phyloP scores from a whole-genome alignment of 2,113 vertebrate species.

The Megatriorchis doriae region DNA sequence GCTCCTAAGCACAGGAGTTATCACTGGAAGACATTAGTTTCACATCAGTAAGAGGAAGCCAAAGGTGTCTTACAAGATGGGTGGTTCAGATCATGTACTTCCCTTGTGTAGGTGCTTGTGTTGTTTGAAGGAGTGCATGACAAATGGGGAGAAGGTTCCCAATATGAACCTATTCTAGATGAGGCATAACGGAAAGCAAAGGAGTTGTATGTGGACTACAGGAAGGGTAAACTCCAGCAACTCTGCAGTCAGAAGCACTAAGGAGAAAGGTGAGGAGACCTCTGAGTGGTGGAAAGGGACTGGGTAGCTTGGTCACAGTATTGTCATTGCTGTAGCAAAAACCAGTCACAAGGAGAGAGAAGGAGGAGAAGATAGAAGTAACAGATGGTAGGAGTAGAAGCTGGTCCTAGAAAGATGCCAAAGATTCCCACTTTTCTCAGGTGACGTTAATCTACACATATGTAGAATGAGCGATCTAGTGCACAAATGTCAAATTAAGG shows the following conservation, averaged over 20 bases:
- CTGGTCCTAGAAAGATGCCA: neutral
- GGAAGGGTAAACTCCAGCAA: neutral
- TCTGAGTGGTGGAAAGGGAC: neutral
- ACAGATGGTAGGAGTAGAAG: neutral
- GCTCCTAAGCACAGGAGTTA: neutral
- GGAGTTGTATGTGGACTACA: accelerated
- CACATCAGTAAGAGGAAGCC: neutral
- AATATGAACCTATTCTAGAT: accelerated
- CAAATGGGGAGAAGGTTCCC: neutral
- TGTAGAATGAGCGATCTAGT: neutral
- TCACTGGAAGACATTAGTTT: neutral
- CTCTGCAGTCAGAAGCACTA: neutral
- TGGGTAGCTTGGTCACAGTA: neutral
- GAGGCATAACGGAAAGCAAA: neutral
- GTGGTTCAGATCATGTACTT: neutral
- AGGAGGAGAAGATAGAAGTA: neutral
- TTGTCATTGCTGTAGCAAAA: neutral
- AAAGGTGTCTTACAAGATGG: neutral
- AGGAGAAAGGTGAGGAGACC: neutral
- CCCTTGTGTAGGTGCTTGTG: neutral
- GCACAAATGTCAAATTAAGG: neutral
- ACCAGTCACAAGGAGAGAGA: neutral
- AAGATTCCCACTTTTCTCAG: neutral
- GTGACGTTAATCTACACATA: neutral
- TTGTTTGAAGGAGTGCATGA: neutral